These are phyloP conservation scores for Boleophthalmus pectinirostris DNA, from an alignment of 2,113 vertebrate species.

Conservation along the genomic window DNA sequence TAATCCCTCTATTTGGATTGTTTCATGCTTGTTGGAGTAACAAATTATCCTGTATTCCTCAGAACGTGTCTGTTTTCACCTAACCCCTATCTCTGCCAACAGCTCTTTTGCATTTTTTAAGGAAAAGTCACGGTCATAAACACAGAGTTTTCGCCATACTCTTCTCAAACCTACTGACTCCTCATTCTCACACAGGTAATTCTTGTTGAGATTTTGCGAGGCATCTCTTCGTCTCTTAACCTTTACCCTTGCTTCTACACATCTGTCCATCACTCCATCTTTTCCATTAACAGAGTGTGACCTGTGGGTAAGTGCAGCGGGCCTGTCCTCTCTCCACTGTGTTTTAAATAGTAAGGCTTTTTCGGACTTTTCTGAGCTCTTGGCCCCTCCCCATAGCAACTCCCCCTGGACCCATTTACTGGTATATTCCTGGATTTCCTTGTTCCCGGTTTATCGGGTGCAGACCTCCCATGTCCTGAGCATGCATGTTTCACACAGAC, in stretches of 20 bases:
- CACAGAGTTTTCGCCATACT: not conserved
- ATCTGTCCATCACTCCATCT: conserved; percentile 45
- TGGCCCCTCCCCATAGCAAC: conserved; percentile 22
- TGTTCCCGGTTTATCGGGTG: not conserved
- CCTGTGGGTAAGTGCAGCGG: conserved; percentile 58
- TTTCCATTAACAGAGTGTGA: conserved; percentile 58
- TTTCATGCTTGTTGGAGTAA: too few relatives aligned
- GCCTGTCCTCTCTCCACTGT: conserved; percentile 34
- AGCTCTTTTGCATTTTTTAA: too few relatives aligned
- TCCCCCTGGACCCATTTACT: not conserved
- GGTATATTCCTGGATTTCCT: not conserved
- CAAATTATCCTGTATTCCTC: not conserved
- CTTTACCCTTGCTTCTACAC: conserved; percentile 27
- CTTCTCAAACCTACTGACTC: not conserved
- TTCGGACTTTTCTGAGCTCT: conserved; percentile 45
- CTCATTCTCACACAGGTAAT: not conserved
- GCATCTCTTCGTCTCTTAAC: conserved; percentile 20
- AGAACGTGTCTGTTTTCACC: not conserved
- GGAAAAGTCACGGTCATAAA: too few relatives aligned
- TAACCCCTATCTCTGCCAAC: not conserved
- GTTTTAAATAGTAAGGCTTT: conserved; percentile 67
- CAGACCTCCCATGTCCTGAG: conserved; percentile 1
- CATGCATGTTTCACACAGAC: conserved; percentile 10
- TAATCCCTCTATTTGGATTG: too few relatives aligned
- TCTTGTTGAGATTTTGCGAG: conserved; percentile 18